A percentile compares a stretch with the other conserved stretches of the same genome.
Conservation (phyloP, 2,113 vertebrate genomes). For the Corydoras sp. region DNA sequence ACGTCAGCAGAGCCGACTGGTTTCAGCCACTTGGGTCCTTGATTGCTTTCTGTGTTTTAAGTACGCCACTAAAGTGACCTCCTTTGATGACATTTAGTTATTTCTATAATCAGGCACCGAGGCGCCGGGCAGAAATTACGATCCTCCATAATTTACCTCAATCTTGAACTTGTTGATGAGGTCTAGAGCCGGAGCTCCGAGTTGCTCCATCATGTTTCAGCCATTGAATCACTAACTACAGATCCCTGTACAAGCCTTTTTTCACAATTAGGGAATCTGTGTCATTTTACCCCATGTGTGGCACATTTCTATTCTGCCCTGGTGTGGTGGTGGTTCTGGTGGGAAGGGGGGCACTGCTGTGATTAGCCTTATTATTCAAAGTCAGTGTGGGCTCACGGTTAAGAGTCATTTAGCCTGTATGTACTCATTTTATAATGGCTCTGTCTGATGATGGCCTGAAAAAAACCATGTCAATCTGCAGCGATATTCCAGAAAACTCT, state of each 20-base stretch:
- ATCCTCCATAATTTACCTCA: conserved; percentile 23
- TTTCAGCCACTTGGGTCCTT: conserved; percentile 7
- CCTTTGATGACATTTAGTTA: conserved; percentile 18
- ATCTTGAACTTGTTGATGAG: conserved; percentile 38
- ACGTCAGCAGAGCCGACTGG: conserved; percentile 5
- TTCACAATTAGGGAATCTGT: conserved; percentile 41
- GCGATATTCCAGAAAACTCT: conserved; percentile 27
- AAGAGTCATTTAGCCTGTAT: conserved; percentile 45
- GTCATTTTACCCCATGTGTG: conserved; percentile 44
- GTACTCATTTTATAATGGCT: conserved; percentile 38
- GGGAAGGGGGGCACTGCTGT: conserved; percentile 16
- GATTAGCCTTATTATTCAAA: conserved; percentile 47
- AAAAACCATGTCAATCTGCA: conserved; percentile 32
- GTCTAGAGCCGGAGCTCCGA: not conserved
- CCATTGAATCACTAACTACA: conserved; percentile 7
- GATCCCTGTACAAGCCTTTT: conserved; percentile 32
- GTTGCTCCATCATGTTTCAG: conserved; percentile 14
- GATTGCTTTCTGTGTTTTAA: conserved; percentile 31
- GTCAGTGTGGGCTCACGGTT: conserved; percentile 44
- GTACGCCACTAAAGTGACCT: conserved; percentile 1
- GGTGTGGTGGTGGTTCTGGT: not conserved
- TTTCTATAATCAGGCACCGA: conserved; percentile 34
- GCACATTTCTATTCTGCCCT: conserved; percentile 38
- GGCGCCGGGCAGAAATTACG: conserved; percentile 32
- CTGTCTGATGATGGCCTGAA: conserved; percentile 34